Evolutionary conservation across 2,113 vertebrate genomes (phyloP).

Genomic region (Mungos mungo): DNA sequence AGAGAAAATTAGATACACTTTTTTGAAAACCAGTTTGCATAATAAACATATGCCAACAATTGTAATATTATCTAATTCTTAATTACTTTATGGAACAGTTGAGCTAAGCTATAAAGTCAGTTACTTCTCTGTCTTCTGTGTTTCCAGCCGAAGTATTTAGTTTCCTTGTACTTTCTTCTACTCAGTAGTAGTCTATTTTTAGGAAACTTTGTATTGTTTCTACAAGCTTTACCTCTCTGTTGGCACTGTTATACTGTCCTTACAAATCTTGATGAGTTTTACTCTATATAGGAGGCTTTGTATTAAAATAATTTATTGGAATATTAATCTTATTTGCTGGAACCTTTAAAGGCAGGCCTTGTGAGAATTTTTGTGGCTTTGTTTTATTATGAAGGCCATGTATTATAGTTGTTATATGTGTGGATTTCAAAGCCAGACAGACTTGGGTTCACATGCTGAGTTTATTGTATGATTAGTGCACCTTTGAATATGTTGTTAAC

Average conservation of each 20-base stretch:
- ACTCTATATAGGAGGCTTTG: neutral
- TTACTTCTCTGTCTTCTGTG: neutral
- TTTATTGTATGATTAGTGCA: neutral
- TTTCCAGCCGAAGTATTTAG: neutral
- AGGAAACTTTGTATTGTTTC: neutral
- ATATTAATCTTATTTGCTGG: neutral
- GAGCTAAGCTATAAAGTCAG: neutral
- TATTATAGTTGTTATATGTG: neutral
- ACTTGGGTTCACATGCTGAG: neutral
- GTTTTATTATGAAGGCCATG: neutral
- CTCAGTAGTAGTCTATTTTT: neutral
- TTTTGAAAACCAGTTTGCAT: neutral
- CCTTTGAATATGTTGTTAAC: neutral
- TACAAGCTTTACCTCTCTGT: neutral
- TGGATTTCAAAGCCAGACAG: neutral
- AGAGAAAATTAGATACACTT: neutral
- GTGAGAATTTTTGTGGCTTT: neutral
- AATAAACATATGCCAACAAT: neutral
- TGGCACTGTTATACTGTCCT: neutral
- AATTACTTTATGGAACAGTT: conserved; percentile 17
- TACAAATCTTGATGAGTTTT: neutral
- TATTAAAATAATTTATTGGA: conserved; percentile 11
- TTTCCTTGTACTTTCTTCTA: neutral
- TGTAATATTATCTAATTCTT: neutral
- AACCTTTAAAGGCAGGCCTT: neutral